phyloP scores from a whole-genome alignment of 2,888 invertebrate genomes.

The Rotaria macrura region DNA sequence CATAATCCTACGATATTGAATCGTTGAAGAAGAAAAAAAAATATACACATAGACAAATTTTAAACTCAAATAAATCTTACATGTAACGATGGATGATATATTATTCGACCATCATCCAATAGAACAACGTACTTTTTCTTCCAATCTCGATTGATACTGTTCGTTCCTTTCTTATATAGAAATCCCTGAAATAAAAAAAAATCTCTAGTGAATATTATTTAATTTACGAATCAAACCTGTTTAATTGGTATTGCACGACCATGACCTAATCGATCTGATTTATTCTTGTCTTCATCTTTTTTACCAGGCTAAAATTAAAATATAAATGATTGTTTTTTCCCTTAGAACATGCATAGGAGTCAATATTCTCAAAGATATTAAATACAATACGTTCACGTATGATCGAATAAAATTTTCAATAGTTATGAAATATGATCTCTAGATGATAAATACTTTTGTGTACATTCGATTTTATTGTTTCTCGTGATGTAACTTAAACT shows the following conservation, averaged over 20 bases:
- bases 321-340: too few relatives aligned
- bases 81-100: conserved; percentile 64
- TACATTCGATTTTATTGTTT: too few relatives aligned
- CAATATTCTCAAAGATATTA: too few relatives aligned
- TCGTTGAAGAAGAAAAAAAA: not conserved
- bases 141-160: conserved; percentile 87
- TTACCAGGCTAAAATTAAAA: conserved; percentile 36
- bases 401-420: too few relatives aligned
- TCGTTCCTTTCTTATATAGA: conserved; percentile 76
- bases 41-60: too few relatives aligned
- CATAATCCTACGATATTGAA: conserved; percentile 64
- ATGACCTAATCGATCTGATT: conserved; percentile 61
- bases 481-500: too few relatives aligned
- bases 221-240: conserved; percentile 54
- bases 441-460: too few relatives aligned
- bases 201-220: not conserved
- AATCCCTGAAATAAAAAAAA: conserved; percentile 58
- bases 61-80: conserved; percentile 23
- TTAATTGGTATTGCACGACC: conserved; percentile 90
- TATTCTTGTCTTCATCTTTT: conserved; percentile 59
- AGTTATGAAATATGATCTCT: too few relatives aligned
- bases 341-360: too few relatives aligned
- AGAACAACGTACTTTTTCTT: conserved; percentile 97
- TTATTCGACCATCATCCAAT: conserved; percentile 81
- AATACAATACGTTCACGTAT: too few relatives aligned